A percentile compares a stretch with the other conserved stretches of the same genome.
Conservation (phyloP, 2,113 vertebrate genomes). For the Ciconia stormi region DNA sequence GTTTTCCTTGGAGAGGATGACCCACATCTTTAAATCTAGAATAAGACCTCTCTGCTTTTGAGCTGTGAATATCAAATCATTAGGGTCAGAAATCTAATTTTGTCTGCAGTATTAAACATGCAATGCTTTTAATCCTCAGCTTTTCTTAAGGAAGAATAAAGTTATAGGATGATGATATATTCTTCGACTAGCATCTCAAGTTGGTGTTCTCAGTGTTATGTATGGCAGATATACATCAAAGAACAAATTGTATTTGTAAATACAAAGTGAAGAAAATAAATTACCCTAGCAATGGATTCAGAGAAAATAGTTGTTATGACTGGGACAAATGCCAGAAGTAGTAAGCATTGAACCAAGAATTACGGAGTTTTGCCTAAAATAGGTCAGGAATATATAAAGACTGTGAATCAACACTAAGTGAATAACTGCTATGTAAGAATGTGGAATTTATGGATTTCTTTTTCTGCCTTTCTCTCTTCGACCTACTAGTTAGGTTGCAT, state of each 20-base stretch:
- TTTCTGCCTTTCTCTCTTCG: neutral
- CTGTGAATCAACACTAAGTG: neutral
- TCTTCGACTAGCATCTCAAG: neutral
- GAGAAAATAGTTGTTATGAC: neutral
- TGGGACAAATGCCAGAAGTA: neutral
- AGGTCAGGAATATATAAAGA: neutral
- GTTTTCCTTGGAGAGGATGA: constrained; percentile 23
- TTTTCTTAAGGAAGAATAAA: neutral
- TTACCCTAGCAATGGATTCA: neutral
- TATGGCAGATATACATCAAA: neutral
- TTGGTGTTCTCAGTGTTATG: neutral
- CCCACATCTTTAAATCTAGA: constrained; percentile 12
- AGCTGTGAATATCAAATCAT: constrained; percentile 5
- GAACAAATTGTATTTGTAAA: neutral
- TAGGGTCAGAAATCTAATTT: constrained; percentile 20
- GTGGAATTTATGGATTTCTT: neutral
- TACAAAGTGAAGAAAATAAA: neutral
- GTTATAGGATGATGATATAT: neutral
- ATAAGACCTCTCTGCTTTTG: neutral
- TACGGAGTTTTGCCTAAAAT: neutral
- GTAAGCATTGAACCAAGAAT: neutral
- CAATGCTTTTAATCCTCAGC: neutral
- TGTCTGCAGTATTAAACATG: neutral
- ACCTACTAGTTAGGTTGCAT: neutral
- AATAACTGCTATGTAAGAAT: neutral